Conservation (phyloP, 2,113 vertebrate species). For the Eurystomus gularis region DNA sequence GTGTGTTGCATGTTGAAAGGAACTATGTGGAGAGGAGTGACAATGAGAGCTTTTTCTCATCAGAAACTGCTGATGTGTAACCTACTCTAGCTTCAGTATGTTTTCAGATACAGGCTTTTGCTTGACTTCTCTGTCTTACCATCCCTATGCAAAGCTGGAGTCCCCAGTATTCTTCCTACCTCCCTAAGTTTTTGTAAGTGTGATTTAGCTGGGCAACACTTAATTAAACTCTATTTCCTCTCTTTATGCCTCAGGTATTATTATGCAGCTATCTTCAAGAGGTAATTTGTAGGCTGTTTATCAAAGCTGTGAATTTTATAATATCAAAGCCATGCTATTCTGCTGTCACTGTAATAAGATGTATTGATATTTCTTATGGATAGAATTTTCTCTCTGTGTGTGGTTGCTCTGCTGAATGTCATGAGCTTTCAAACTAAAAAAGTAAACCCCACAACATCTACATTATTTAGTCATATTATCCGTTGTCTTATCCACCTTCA, state of each 20-base stretch:
- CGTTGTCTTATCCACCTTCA: neutral
- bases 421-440: neutral
- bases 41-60: neutral
- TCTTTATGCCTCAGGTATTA: conserved; percentile 72
- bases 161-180: conserved; percentile 21
- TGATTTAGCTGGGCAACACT: conserved; percentile 72
- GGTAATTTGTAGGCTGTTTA: conserved; percentile 75
- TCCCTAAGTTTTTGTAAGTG: neutral
- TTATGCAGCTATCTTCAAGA: conserved; percentile 67
- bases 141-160: neutral
- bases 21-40: neutral
- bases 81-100: neutral
- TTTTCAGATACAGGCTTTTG: neutral
- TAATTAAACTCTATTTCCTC: conserved; percentile 78
- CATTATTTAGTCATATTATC: neutral
- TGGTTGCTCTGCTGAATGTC: conserved; percentile 17
- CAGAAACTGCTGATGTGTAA: neutral
- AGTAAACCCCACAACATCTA: rapidly evolving
- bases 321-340: conserved; percentile 35
- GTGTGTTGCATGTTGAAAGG: neutral
- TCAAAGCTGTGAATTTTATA: conserved; percentile 76
- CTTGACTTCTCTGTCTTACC: neutral
- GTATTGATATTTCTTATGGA: conserved; percentile 34
- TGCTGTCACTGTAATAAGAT: conserved; percentile 36
- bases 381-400: neutral